phyloP scores from a whole-genome alignment of 2,797 vertebrate species.

The Oryzias dopingdopingensis region DNA sequence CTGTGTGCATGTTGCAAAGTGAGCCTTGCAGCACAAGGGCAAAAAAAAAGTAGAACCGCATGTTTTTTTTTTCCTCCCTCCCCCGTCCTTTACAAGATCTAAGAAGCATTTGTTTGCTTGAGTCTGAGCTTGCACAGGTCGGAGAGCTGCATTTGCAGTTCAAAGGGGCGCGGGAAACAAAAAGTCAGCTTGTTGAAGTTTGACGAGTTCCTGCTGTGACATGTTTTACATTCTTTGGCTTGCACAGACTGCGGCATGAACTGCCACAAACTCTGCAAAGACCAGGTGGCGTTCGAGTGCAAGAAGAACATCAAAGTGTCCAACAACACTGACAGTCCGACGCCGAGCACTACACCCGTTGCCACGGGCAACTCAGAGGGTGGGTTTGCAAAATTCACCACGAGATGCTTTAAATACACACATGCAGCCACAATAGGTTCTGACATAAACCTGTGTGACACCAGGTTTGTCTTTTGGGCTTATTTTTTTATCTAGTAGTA shows the following conservation, averaged over 20 bases:
- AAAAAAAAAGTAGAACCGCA: constrained; percentile 45
- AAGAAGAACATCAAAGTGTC: constrained; percentile 80
- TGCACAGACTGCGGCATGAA: constrained; percentile 91
- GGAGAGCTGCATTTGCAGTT: constrained; percentile 54
- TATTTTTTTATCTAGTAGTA: not conserved
- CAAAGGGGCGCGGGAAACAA: constrained; percentile 32
- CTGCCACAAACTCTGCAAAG: constrained; percentile 95
- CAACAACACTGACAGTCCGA: constrained; percentile 74
- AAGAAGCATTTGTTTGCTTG: constrained; percentile 53
- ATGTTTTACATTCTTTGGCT: constrained; percentile 41
- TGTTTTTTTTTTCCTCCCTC: constrained; percentile 36
- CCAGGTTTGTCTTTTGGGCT: not conserved
- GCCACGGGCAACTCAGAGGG: constrained; percentile 75
- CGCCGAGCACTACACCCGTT: constrained; percentile 72
- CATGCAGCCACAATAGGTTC: not conserved
- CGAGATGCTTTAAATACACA: not conserved
- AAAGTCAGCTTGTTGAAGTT: constrained; percentile 16
- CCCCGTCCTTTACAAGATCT: constrained; percentile 44
- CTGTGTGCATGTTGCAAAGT: constrained; percentile 46
- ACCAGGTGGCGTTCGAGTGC: constrained; percentile 93
- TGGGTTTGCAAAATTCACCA: constrained; percentile 45
- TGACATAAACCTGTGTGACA: no score
- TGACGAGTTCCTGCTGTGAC: constrained; percentile 57
- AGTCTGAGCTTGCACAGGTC: constrained; percentile 40
- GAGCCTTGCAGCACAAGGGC: constrained; percentile 48